phyloP scores from a whole-genome alignment of 2,797 vertebrate genomes.

The Xyrichtys novacula region DNA sequence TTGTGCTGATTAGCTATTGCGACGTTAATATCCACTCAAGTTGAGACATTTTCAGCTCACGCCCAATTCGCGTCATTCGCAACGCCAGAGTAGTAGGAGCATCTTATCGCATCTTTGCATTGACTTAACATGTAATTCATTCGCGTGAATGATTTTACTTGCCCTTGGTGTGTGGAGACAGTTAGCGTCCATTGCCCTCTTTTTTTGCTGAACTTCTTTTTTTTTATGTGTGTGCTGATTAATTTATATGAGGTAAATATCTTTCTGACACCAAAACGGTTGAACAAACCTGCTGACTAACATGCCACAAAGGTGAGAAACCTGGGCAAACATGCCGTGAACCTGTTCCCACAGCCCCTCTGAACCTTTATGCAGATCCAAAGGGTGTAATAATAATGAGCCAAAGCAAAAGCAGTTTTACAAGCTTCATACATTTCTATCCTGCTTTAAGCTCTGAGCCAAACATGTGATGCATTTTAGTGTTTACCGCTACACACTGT shows the following conservation, averaged over 20 bases:
- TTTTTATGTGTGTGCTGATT: background rate
- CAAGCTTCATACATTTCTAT: background rate
- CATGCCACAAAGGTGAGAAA: conserved; percentile 12
- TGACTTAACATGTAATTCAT: too few species aligned
- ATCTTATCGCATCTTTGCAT: too few species aligned
- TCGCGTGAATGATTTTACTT: too few species aligned
- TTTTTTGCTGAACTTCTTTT: background rate
- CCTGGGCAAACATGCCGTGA: conserved; percentile 23
- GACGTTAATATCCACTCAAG: too few species aligned
- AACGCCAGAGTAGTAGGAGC: too few species aligned
- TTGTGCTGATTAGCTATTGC: too few species aligned
- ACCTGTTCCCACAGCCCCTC: conserved; percentile 4
- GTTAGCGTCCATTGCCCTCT: background rate
- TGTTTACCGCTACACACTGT: background rate
- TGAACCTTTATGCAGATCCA: background rate
- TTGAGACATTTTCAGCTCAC: too few species aligned
- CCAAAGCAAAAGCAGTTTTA: background rate
- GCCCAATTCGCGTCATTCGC: too few species aligned
- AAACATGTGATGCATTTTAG: background rate
- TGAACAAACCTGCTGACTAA: background rate
- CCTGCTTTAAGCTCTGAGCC: background rate
- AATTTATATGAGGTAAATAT: background rate
- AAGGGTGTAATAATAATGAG: background rate
- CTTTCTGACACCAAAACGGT: background rate
- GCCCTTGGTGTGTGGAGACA: too few species aligned